These are phyloP conservation scores for Scophthalmus maximus DNA, from an alignment of 2,113 vertebrate species.

Conservation along the genomic window DNA sequence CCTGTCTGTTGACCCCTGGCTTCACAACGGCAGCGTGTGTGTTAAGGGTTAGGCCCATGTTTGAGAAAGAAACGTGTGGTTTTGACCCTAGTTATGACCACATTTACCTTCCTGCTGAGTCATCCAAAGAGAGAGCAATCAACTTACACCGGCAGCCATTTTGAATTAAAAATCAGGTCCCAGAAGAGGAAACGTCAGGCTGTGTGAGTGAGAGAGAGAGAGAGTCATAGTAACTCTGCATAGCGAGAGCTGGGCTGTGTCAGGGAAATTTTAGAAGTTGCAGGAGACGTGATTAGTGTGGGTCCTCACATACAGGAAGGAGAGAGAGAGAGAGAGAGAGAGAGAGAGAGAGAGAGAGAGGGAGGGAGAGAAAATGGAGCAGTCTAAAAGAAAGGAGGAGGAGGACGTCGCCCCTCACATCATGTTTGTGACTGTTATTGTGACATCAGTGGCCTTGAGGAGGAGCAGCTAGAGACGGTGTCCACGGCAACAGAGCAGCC, in stretches of 20 bases:
- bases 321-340: constrained; percentile 8
- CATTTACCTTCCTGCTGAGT: background rate
- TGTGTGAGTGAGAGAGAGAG: constrained; percentile 22
- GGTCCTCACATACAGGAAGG: constrained; percentile 39
- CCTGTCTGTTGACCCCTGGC: constrained; percentile 41
- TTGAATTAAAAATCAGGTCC: constrained; percentile 50
- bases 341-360: constrained; percentile 8
- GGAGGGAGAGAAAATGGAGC: constrained; percentile 30
- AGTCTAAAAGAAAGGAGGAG: too few species aligned
- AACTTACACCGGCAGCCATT: constrained; percentile 58
- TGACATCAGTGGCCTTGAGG: constrained; percentile 73
- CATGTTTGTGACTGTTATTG: constrained; percentile 62
- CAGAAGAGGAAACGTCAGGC: constrained; percentile 49
- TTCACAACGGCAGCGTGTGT: constrained; percentile 22
- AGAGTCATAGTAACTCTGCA: constrained; percentile 28
- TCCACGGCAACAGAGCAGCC: constrained; percentile 72
- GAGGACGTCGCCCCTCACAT: constrained; percentile 35
- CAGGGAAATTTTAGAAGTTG: constrained; percentile 75
- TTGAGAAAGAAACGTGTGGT: constrained; percentile 6
- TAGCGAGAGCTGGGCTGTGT: constrained; percentile 43
- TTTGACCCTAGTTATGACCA: constrained; percentile 2
- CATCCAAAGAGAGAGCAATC: constrained; percentile 17
- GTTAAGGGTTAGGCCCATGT: background rate
- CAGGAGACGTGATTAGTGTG: constrained; percentile 58
- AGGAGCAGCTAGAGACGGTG: constrained; percentile 69